Evolutionary conservation across 2,113 vertebrate genomes (phyloP).

Genomic region (Galemys pyrenaicus): DNA sequence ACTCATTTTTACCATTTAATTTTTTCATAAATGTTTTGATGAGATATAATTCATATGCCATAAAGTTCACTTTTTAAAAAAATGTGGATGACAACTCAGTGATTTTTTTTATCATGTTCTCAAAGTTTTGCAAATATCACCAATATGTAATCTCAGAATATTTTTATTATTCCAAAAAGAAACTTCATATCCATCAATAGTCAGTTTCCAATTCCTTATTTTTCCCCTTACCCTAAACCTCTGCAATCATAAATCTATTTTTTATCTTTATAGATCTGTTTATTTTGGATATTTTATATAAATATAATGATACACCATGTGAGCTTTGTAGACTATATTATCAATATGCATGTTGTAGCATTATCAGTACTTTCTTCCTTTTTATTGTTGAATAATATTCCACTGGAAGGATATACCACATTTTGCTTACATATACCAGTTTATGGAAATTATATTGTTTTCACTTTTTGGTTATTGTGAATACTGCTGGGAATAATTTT

Average conservation of each 20-base stretch:
- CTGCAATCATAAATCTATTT: background rate
- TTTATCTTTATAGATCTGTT: background rate
- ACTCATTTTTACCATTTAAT: background rate
- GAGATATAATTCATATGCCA: background rate
- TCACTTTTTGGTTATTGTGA: background rate
- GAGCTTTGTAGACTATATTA: background rate
- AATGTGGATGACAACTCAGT: background rate
- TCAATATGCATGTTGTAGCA: background rate
- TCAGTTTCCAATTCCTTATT: background rate
- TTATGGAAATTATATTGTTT: background rate
- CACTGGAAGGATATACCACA: background rate
- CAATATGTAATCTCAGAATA: background rate
- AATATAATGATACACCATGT: background rate
- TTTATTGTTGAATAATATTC: background rate
- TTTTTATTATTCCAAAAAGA: background rate
- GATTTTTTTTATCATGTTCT: background rate
- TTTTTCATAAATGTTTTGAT: background rate
- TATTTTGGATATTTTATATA: background rate
- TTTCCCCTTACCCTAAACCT: background rate
- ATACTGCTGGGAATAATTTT: background rate
- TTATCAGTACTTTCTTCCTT: background rate
- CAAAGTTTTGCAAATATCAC: background rate
- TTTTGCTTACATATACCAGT: background rate
- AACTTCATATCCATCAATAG: background rate
- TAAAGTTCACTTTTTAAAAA: background rate